Evolutionary conservation across 2,797 vertebrate species (phyloP), one percentile per base, ranked within the genome.

Genomic region (Pelodytes ibericus): DNA sequence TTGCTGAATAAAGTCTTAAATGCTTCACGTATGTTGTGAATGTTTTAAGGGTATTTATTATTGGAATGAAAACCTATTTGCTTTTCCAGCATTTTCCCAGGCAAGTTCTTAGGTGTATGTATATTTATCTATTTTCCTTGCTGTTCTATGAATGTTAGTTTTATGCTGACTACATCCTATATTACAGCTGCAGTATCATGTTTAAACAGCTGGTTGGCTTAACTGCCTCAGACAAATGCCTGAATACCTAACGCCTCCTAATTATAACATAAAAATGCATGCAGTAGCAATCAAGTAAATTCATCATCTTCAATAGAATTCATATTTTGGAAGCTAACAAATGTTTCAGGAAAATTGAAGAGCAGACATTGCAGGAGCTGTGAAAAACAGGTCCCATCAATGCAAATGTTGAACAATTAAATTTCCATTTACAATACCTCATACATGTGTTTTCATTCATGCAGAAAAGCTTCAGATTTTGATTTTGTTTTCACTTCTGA

Each of bases 1-100:
- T 93, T 96, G 89, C 92, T 88, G 92, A 99, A 96, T 98, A 98
- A 98, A 99, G 87, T 94, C 90, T 94, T 93, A 93, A 97, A 95
- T 92, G 94, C 92, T 75, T 91, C 62, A 67, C 59, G 53, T 72
- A 72, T 72, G 61, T 71, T 59, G 67, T 77, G 53, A 72, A 66
- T 72, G 31, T 61, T 65, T 67, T 53, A 59, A 77, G 33, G 62
- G 51, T 57, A 61, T 71, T 56, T 72, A 15, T 66, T 27, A 30
- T 63, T 64, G 59, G 67, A 56, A 61, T 51, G 4, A 51, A 64
- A 36, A 39, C 44, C 10, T 62, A 20, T 13, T 62, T 5, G 1
- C 15, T 58, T 71, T 30, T 65, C 27, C 26, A 49, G 29, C 51
- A 58, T 68, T 44, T 58, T 24, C 59, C 10, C 18, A 47, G n/a